Percentiles rank a stretch among this genome's conserved stretches.
phyloP scores from a whole-genome alignment of 2,113 vertebrate genomes.

The Zeus faber region DNA sequence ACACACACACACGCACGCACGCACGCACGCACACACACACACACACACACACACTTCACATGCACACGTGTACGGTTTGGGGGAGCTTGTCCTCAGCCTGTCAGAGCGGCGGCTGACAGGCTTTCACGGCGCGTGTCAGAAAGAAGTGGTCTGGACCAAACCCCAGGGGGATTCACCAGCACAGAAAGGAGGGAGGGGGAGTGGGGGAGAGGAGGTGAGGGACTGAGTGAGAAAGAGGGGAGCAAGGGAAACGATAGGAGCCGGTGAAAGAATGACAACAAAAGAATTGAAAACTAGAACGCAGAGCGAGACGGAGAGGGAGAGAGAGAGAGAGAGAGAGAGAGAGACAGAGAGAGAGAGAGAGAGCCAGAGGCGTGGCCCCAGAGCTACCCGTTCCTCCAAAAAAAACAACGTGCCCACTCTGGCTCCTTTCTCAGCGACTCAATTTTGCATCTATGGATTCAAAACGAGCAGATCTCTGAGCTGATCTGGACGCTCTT shows the following conservation, averaged over 20 bases:
- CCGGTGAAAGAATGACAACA: neutral
- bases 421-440: too few relatives aligned
- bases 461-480: too few relatives aligned
- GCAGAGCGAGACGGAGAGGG: neutral
- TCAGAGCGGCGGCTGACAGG: conserved; percentile 57
- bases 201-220: conserved; percentile 36
- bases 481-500: too few relatives aligned
- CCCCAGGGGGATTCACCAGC: conserved; percentile 62
- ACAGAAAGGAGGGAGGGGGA: conserved; percentile 31
- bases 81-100: conserved; percentile 69
- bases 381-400: too few relatives aligned
- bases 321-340: neutral
- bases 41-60: conserved; percentile 15
- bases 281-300: neutral
- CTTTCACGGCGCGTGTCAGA: conserved; percentile 60
- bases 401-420: too few relatives aligned
- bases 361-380: too few relatives aligned
- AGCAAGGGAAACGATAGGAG: conserved; percentile 10
- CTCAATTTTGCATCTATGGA: too few relatives aligned
- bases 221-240: conserved; percentile 18
- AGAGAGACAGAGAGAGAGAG: neutral
- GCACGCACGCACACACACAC: neutral
- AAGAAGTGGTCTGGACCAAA: conserved; percentile 62
- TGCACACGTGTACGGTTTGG: conserved; percentile 33
- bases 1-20: neutral